Conservation (phyloP, 2,888 invertebrate species). For the Leptinotarsa tumamoca region DNA sequence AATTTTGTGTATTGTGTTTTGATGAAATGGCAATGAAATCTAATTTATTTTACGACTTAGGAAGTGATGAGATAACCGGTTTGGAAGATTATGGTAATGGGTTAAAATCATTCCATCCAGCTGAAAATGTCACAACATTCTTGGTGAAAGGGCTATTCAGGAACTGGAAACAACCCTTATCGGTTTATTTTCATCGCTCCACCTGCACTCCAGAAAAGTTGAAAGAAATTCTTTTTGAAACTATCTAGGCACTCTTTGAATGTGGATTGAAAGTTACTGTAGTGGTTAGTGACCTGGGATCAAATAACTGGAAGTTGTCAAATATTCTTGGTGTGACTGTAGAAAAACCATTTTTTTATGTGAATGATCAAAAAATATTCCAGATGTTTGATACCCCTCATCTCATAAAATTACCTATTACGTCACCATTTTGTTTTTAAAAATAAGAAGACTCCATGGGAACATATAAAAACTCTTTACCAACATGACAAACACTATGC, state of each 20-base stretch:
- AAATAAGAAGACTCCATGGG: constrained; percentile 20
- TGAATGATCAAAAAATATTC: constrained; percentile 13
- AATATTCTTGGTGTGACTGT: neutral
- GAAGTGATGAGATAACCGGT: constrained; percentile 1
- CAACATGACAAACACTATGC: constrained; percentile 18
- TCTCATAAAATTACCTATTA: constrained; percentile 10
- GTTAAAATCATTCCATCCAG: neutral
- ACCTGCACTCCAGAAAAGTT: neutral
- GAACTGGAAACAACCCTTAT: neutral
- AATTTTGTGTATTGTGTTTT: constrained; percentile 13
- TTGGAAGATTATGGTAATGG: constrained; percentile 4
- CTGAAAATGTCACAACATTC: constrained; percentile 9
- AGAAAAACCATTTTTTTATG: neutral
- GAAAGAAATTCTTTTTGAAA: neutral
- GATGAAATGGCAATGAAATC: constrained; percentile 24
- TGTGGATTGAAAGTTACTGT: neutral
- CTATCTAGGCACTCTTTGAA: neutral
- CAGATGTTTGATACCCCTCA: constrained; percentile 18
- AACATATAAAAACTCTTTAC: constrained; percentile 19
- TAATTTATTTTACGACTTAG: constrained; percentile 24
- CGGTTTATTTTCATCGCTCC: neutral
- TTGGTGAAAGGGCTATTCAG: neutral
- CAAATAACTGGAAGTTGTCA: constrained; percentile 3
- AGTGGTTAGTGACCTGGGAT: neutral
- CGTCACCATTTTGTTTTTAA: constrained; percentile 10